Evolutionary conservation across 1,140 invertebrate species (phyloP).

Genomic region (Euglossa dilemma): DNA sequence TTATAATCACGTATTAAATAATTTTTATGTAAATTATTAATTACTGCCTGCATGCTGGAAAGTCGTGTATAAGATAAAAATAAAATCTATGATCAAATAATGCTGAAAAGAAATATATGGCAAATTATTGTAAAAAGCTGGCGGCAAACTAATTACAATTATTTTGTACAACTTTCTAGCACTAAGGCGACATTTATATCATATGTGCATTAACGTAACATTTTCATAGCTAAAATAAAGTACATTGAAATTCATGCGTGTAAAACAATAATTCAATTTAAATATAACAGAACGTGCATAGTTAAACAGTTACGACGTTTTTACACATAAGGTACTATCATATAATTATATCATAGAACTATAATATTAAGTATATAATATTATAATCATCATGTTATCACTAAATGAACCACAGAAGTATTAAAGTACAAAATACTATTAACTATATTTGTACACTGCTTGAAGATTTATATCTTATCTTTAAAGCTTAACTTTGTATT

Average conservation of each 20-base stretch:
- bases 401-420: constrained; percentile 58
- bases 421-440: constrained; percentile 66
- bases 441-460: constrained; percentile 68
- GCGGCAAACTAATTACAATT: constrained; percentile 47
- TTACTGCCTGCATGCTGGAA: constrained; percentile 50
- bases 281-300: constrained; percentile 46
- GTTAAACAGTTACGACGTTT: constrained; percentile 29
- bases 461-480: constrained; percentile 52
- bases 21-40: constrained; percentile 22
- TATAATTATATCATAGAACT: constrained; percentile 40
- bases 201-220: constrained; percentile 48
- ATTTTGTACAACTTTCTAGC: constrained; percentile 60
- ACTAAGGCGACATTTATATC: constrained; percentile 50
- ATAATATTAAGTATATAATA: constrained; percentile 61
- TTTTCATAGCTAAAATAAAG: constrained; percentile 44
- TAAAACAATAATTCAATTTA: constrained; percentile 44
- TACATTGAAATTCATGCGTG: constrained; percentile 49
- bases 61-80: constrained; percentile 33
- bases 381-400: constrained; percentile 47
- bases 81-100: constrained; percentile 26
- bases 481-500: constrained; percentile 37
- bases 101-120: constrained; percentile 22
- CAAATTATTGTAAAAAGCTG: constrained; percentile 33
- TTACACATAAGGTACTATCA: constrained; percentile 27
- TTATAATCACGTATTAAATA: constrained; percentile 19